Evolutionary conservation across 2,888 invertebrate species (phyloP).

Genomic region (Aelia acuminata): DNA sequence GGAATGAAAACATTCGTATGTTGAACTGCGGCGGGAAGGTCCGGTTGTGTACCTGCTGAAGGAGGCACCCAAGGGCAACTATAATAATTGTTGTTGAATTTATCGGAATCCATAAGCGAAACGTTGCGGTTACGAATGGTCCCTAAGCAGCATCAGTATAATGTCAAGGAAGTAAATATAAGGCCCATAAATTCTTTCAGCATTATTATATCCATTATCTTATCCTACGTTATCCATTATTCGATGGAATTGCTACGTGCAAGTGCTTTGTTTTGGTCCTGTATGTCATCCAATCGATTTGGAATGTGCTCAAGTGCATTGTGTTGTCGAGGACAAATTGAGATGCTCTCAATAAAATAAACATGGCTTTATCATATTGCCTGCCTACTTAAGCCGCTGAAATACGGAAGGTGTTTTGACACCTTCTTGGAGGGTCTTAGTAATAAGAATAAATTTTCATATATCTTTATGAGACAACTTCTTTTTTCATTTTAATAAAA

Average conservation of each 20-base stretch:
- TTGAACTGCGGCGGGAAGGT: neutral
- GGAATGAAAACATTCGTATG: conserved; percentile 4
- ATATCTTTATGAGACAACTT: neutral
- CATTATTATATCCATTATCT: conserved; percentile 13
- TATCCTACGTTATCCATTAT: neutral
- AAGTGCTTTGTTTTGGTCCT: conserved; percentile 5
- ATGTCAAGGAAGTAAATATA: conserved; percentile 28
- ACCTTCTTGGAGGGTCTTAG: conserved; percentile 6
- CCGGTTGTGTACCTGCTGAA: conserved; percentile 6
- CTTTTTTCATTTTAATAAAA: neutral
- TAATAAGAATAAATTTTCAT: neutral
- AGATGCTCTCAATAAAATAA: conserved; percentile 19
- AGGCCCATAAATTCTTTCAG: neutral
- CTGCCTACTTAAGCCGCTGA: neutral
- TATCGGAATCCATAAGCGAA: conserved; percentile 3
- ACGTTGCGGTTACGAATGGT: neutral
- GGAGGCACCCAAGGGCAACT: neutral
- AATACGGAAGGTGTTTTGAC: neutral
- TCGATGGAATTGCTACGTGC: neutral
- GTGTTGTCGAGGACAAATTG: neutral
- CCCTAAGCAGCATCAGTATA: conserved; percentile 1
- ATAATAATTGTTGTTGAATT: neutral
- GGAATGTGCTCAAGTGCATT: neutral
- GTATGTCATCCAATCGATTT: neutral
- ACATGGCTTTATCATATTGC: neutral